phyloP scores from a whole-genome alignment of 2,797 vertebrate species.

The Anas acuta region DNA sequence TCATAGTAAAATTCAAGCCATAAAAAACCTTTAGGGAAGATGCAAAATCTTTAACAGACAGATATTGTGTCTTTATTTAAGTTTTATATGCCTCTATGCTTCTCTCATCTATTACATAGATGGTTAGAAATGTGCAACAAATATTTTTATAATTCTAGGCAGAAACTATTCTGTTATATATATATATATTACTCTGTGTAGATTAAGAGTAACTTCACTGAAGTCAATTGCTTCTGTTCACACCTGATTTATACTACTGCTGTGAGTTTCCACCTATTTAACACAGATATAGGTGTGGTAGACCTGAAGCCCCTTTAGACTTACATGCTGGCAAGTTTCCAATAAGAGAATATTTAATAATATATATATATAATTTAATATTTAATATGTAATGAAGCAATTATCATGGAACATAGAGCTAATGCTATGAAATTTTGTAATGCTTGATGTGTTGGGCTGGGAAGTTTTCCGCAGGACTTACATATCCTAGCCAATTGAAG shows the following conservation, averaged over 20 bases:
- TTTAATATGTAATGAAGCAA: background rate
- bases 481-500: background rate
- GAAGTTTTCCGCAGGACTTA: background rate
- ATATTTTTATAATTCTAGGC: background rate
- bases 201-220: background rate
- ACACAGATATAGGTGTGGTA: background rate
- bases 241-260: background rate
- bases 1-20: background rate
- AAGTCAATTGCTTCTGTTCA: background rate
- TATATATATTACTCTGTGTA: background rate
- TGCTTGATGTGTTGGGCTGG: background rate
- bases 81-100: background rate
- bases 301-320: background rate
- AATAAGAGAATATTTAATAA: background rate
- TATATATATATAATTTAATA: background rate
- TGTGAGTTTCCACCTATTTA: background rate
- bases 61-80: background rate
- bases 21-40: background rate
- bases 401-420: background rate
- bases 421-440: background rate
- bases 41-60: background rate
- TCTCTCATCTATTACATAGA: background rate
- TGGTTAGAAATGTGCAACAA: background rate
- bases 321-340: background rate
- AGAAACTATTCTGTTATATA: background rate